Percentiles rank a stretch among this genome's conserved stretches.
phyloP scores from a whole-genome alignment of 2,888 invertebrate species.

The Lacanobia oleracea region DNA sequence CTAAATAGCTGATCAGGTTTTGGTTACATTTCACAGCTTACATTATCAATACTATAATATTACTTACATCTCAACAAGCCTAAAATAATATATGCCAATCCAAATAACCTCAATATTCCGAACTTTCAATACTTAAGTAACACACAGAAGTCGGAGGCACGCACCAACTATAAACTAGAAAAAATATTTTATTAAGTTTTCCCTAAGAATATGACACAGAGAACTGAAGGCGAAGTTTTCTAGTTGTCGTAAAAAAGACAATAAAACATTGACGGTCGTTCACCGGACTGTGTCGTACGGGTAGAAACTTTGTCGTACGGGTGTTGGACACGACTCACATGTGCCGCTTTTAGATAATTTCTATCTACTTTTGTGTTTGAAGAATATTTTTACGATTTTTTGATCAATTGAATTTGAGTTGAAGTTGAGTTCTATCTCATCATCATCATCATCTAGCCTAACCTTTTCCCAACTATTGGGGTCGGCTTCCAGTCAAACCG shows the following conservation, averaged over 20 bases:
- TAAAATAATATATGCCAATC: constrained; percentile 35
- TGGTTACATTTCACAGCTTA: background rate
- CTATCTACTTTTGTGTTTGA: background rate
- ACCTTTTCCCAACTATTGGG: too few relatives aligned
- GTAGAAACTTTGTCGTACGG: constrained; percentile 56
- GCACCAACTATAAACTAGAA: constrained; percentile 65
- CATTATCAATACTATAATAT: background rate
- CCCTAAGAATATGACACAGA: constrained; percentile 67
- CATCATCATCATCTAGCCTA: too few relatives aligned
- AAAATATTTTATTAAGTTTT: constrained; percentile 67
- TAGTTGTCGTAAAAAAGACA: constrained; percentile 68
- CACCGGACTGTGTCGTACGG: constrained; percentile 57
- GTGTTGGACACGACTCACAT: constrained; percentile 44
- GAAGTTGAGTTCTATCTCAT: too few relatives aligned
- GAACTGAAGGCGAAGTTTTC: constrained; percentile 61
- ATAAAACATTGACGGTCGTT: constrained; percentile 64
- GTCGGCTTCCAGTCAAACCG: too few relatives aligned
- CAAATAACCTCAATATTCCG: constrained; percentile 33
- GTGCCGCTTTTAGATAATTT: constrained; percentile 12
- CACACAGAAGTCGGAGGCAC: constrained; percentile 48
- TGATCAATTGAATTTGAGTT: too few relatives aligned
- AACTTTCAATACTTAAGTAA: constrained; percentile 53
- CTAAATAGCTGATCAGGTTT: background rate
- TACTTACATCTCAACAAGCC: constrained; percentile 5
- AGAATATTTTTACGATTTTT: background rate